Conservation (phyloP, 1,140 invertebrate species). For the Hycleus phaleratus region DNA sequence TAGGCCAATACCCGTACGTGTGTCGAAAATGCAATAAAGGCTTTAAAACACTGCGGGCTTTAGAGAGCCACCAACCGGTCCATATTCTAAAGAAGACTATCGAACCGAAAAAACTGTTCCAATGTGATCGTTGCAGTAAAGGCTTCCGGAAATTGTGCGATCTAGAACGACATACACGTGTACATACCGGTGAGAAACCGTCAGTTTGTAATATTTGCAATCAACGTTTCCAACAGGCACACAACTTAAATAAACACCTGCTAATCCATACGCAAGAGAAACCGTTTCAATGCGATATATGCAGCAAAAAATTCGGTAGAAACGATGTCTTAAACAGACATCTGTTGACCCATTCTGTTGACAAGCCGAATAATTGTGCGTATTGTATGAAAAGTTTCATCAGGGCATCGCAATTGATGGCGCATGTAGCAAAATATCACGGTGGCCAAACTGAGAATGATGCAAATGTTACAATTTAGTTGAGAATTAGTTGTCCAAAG, state of each 20-base stretch:
- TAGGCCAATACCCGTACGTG: conserved; percentile 30
- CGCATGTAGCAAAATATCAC: conserved; percentile 16
- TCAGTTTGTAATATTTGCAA: conserved; percentile 67
- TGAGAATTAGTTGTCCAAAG: no score
- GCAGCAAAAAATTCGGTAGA: conserved; percentile 31
- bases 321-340: conserved; percentile 35
- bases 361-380: conserved; percentile 30
- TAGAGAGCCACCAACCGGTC: conserved; percentile 22
- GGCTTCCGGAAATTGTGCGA: conserved; percentile 35
- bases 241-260: conserved; percentile 80
- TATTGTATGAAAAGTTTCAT: conserved; percentile 33
- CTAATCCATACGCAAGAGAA: conserved; percentile 72
- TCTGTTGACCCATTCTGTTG: conserved; percentile 32
- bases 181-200: conserved; percentile 55
- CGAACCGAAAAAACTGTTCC: conserved; percentile 17
- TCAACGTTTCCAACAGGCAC: conserved; percentile 72
- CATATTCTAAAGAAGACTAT: conserved; percentile 26
- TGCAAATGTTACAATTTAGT: no score
- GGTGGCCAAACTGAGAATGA: not conserved
- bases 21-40: conserved; percentile 30
- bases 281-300: conserved; percentile 71
- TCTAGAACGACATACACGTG: conserved; percentile 33
- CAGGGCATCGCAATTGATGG: conserved; percentile 16
- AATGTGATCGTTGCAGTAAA: conserved; percentile 29
- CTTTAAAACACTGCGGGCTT: conserved; percentile 24